phyloP scores from a whole-genome alignment of 2,113 vertebrate genomes.

The Recurvirostra avosetta region DNA sequence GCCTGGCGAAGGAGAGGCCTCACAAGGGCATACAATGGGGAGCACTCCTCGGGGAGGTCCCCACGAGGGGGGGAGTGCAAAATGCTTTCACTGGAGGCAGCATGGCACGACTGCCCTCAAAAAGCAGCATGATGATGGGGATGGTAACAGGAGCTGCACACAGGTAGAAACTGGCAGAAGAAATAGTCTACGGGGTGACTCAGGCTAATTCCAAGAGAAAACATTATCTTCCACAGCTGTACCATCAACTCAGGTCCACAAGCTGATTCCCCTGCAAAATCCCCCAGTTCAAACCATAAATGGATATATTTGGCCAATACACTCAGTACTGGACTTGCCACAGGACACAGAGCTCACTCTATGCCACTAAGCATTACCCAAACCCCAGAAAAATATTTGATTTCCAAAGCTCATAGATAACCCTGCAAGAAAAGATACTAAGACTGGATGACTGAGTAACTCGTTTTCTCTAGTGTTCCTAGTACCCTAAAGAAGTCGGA shows the following conservation, averaged over 20 bases:
- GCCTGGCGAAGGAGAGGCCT: neutral
- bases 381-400: neutral
- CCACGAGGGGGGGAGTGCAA: accelerated
- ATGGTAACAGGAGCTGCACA: neutral
- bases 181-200: neutral
- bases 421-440: neutral
- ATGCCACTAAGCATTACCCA: neutral
- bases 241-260: neutral
- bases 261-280: neutral
- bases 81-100: neutral
- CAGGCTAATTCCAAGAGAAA: neutral
- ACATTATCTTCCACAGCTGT: accelerated
- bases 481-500: neutral
- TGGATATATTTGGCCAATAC: neutral
- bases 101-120: neutral
- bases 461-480: neutral
- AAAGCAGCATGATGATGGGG: neutral
- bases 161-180: neutral
- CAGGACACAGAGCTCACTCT: neutral
- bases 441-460: neutral
- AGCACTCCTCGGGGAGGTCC: neutral
- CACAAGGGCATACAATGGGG: neutral
- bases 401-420: neutral
- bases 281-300: neutral
- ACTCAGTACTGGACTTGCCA: neutral